Base-by-base conservation (phyloP, 1,140 invertebrate genomes). In the Polyergus mexicanus region DNA sequence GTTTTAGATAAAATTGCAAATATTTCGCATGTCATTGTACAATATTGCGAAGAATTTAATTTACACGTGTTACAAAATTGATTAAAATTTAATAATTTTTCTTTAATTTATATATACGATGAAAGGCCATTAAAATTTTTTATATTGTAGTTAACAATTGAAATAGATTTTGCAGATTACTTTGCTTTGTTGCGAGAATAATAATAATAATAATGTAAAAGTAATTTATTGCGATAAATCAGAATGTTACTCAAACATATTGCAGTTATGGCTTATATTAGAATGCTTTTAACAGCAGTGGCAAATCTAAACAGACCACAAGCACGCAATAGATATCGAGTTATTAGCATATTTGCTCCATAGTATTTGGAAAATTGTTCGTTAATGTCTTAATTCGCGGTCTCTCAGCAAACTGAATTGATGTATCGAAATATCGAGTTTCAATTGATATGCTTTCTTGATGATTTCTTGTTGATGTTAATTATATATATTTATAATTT, bases 381-480 rank as follows among this genome's bases (percentile, higher is more conserved):
- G 54, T 83, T 83, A 83, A 83, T 72, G 47, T 8, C 54, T 83
- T 83, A 72, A 83, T 28, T 83, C 13, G 44, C 41, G 35, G n/a
- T 60, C 5, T 80, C 60, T 35, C 63, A 28, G 13, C 22, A 69
- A 68, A 68, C 22, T 32, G 11, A 19, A 72, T n/a, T 32, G 7
- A 47, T 32, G 1, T 1, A 58, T 44, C 28, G 54, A 16, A 28
- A 60, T 54, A 35, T 47, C 2, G 13, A 62, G 13, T 19, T 22
- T 5, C 13, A 41, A 56, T 32, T 7, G 25, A 60, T 60, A 44
- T 22, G 2, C 3, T 35, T 47, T n/a, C 19, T 62, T 41, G 19
- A 51, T 1, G 2, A 44, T 47, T 7, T 32, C 5, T 71, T 10
- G 7, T 44, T 35, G 19, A 51, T 16, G 3, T 51, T 51, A 51